Percentiles rank a stretch among this genome's conserved stretches.
Conservation (phyloP, 2,888 invertebrate species). For the Axea sp. region DNA sequence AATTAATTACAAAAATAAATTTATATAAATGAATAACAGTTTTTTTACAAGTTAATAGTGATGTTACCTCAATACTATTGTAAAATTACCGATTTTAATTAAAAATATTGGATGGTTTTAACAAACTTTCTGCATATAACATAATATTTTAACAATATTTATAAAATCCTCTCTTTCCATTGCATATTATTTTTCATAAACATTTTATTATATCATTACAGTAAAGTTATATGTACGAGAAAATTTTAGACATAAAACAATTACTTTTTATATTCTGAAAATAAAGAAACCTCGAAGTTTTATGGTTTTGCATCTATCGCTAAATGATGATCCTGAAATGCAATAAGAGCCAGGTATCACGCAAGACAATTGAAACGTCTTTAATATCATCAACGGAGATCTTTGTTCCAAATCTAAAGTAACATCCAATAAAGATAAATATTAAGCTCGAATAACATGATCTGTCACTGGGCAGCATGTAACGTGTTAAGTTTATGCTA, state of each 20-base stretch:
- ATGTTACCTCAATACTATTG: no score
- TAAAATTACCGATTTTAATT: no score
- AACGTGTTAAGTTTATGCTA: slow-evolving; percentile 62
- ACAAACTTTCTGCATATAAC: no score
- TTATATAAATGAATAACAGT: no score
- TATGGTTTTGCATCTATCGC: slow-evolving; percentile 23
- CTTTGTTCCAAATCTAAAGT: slow-evolving; percentile 54
- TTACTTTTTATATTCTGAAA: slow-evolving; percentile 4
- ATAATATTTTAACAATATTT: no score
- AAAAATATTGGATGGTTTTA: no score
- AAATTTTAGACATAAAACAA: slow-evolving; percentile 15
- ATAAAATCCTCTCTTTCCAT: no score
- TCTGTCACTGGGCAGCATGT: slow-evolving; percentile 59
- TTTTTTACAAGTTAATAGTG: no score
- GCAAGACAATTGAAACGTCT: slow-evolving; percentile 45
- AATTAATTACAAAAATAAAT: no score
- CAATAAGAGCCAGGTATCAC: slow-evolving; percentile 22
- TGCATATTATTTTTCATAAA: no score
- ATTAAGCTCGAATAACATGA: slow-evolving; percentile 54
- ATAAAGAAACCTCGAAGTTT: slow-evolving; percentile 5
- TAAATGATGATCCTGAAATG: slow-evolving; percentile 26
- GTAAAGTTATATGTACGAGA: slow-evolving; percentile 3
- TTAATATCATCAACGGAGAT: slow-evolving; percentile 14
- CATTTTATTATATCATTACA: slow-evolving; percentile 16
- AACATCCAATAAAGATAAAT: slow-evolving; percentile 62